Percentiles rank a stretch among this genome's conserved stretches.
phyloP scores from a whole-genome alignment of 2,888 invertebrate species.

The Meliscaeva auricollis region DNA sequence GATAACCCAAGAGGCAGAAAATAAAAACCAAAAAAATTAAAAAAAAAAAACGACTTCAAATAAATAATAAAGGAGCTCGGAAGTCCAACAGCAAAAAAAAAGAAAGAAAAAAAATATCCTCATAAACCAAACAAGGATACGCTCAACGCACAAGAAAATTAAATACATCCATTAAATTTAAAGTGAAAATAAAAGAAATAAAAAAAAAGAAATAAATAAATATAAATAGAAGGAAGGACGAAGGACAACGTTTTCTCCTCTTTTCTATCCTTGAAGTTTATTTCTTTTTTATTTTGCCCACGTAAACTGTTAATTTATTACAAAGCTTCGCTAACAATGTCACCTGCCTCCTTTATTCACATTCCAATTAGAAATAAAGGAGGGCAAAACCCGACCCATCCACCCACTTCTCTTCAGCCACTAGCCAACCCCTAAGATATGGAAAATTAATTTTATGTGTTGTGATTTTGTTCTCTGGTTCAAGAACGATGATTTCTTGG shows the following conservation, averaged over 20 bases:
- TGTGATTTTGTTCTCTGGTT: slow-evolving; percentile 40
- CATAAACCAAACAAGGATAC: slow-evolving; percentile 53
- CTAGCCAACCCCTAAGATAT: slow-evolving; percentile 49
- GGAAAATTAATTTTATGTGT: slow-evolving; percentile 72
- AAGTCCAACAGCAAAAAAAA: slow-evolving; percentile 1
- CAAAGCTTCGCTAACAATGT: slow-evolving; percentile 56
- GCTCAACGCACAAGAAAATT: slow-evolving; percentile 63
- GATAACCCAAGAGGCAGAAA: slow-evolving; percentile 40
- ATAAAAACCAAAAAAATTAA: not conserved
- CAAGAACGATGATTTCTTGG: slow-evolving; percentile 50
- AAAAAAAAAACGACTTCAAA: slow-evolving; percentile 9
- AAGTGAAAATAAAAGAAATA: slow-evolving; percentile 47
- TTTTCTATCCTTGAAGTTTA: slow-evolving; percentile 29
- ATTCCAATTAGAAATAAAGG: slow-evolving; percentile 50
- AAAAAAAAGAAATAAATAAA: slow-evolving; percentile 51
- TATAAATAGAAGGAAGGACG: slow-evolving; percentile 37
- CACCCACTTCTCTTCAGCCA: not conserved
- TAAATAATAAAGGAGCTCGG: slow-evolving; percentile 36
- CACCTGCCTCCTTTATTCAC: slow-evolving; percentile 51
- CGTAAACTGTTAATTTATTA: slow-evolving; percentile 64
- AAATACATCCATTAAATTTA: slow-evolving; percentile 71
- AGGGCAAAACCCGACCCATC: not conserved
- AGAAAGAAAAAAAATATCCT: slow-evolving; percentile 9
- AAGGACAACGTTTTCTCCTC: slow-evolving; percentile 10
- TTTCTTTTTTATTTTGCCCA: slow-evolving; percentile 18